These are phyloP conservation scores for Hypercompe scribonia DNA, from an alignment of 2,888 invertebrate genomes.

Conservation along the genomic window DNA sequence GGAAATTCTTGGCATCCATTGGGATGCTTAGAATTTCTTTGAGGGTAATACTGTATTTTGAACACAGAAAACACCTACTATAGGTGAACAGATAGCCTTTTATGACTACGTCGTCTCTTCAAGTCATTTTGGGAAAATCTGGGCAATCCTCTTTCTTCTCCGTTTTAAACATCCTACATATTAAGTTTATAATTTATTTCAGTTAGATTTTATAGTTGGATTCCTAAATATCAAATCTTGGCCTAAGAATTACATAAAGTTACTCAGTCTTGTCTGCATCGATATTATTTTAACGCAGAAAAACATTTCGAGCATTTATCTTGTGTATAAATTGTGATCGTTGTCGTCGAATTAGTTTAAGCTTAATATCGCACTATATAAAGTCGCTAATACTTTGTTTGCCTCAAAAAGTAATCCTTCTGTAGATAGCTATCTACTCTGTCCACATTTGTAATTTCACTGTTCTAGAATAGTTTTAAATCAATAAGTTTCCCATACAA, in stretches of 20 bases:
- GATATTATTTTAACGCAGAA: neutral
- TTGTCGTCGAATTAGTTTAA: too few species aligned
- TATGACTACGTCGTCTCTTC: neutral
- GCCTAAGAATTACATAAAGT: neutral
- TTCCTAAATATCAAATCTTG: neutral
- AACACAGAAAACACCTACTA: neutral
- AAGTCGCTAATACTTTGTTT: neutral
- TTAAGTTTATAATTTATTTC: too few species aligned
- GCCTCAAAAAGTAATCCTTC: neutral
- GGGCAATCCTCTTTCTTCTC: too few species aligned
- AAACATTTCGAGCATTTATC: neutral
- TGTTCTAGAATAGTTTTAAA: neutral
- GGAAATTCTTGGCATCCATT: too few species aligned
- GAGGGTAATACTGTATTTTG: too few species aligned
- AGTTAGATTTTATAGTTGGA: neutral
- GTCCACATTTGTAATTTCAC: neutral
- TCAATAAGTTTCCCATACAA: conserved; percentile 6
- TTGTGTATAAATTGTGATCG: neutral
- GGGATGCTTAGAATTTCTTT: too few species aligned
- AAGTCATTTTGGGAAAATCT: neutral
- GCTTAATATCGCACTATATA: neutral
- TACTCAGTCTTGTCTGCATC: too few species aligned
- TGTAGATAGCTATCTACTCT: neutral
- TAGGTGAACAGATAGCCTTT: neutral
- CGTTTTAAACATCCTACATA: too few species aligned